phyloP scores from a whole-genome alignment of 2,797 vertebrate species.

The Sphenopsis melanotis region DNA sequence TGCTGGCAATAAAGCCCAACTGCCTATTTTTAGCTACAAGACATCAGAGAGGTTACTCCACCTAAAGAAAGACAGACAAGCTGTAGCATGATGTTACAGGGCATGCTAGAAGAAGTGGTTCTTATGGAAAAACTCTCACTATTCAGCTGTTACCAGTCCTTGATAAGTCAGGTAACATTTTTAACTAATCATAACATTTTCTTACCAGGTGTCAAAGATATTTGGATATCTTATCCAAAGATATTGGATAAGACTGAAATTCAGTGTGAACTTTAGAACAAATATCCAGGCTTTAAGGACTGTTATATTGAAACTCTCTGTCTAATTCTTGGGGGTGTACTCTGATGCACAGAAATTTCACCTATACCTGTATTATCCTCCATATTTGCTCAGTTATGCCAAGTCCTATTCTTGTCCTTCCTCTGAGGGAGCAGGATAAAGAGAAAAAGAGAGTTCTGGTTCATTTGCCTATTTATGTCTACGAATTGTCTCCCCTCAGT shows the following conservation, averaged over 20 bases:
- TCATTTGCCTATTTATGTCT: not conserved
- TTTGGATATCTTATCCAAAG: not conserved
- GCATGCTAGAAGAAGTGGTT: not conserved
- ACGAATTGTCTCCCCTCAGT: not conserved
- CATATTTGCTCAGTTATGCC: rapidly evolving
- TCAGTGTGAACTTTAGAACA: not conserved
- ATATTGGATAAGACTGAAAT: not conserved
- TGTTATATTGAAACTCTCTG: not conserved
- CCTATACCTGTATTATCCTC: not conserved
- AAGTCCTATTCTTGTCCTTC: not conserved
- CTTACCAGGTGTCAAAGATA: not conserved
- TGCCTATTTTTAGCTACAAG: not conserved
- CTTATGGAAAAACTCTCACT: not conserved
- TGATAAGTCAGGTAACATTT: not conserved
- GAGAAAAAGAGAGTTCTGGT: not conserved
- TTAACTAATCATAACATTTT: not conserved
- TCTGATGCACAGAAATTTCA: not conserved
- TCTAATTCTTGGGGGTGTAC: not conserved
- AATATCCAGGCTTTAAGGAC: not conserved
- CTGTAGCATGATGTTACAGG: not conserved
- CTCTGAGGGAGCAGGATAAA: not conserved
- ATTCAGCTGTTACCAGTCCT: not conserved
- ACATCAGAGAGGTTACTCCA: not conserved
- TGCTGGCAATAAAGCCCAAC: constrained; percentile 15
- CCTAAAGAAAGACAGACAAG: not conserved